phyloP scores from a whole-genome alignment of 2,113 vertebrate species.

The Beaufortia kweichowensis region DNA sequence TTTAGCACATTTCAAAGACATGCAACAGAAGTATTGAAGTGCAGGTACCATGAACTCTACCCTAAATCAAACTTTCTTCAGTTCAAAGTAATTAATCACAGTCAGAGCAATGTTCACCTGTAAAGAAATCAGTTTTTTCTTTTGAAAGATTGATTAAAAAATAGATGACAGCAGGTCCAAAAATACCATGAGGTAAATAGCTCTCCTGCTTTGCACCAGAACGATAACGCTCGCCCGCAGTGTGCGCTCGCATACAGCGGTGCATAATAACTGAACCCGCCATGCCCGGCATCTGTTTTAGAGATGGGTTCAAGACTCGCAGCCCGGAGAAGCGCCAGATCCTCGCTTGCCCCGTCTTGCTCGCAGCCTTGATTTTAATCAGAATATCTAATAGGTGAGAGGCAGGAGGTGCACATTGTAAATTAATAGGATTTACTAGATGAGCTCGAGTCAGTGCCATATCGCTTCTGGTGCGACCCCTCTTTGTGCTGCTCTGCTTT shows the following conservation, averaged over 20 bases:
- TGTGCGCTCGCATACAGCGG: conserved; percentile 28
- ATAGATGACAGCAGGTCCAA: conserved; percentile 1
- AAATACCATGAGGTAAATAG: conserved; percentile 28
- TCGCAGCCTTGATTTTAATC: conserved; percentile 51
- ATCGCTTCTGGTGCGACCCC: conserved; percentile 22
- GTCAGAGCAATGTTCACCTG: neutral
- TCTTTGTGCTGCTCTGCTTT: conserved; percentile 20
- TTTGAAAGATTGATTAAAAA: conserved; percentile 31
- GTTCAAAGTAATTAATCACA: conserved; percentile 17
- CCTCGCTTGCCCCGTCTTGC: conserved; percentile 7
- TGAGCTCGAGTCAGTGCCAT: conserved; percentile 43
- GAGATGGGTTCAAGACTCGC: conserved; percentile 15
- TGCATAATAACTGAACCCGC: conserved; percentile 29
- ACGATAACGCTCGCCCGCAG: conserved; percentile 26
- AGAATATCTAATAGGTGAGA: conserved; percentile 46
- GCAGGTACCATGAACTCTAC: neutral
- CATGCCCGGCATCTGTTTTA: conserved; percentile 16
- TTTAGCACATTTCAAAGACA: too few relatives aligned
- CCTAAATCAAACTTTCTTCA: neutral
- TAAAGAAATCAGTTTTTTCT: conserved; percentile 16
- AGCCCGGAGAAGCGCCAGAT: conserved; percentile 33
- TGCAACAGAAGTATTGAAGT: too few relatives aligned
- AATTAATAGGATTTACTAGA: conserved; percentile 51
- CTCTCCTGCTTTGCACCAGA: conserved; percentile 11
- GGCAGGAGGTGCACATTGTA: conserved; percentile 49